A percentile compares a stretch with the other conserved stretches of the same genome.
These are phyloP conservation scores for Otus sunia DNA, from an alignment of 2,113 vertebrate genomes.

Conservation along the genomic window DNA sequence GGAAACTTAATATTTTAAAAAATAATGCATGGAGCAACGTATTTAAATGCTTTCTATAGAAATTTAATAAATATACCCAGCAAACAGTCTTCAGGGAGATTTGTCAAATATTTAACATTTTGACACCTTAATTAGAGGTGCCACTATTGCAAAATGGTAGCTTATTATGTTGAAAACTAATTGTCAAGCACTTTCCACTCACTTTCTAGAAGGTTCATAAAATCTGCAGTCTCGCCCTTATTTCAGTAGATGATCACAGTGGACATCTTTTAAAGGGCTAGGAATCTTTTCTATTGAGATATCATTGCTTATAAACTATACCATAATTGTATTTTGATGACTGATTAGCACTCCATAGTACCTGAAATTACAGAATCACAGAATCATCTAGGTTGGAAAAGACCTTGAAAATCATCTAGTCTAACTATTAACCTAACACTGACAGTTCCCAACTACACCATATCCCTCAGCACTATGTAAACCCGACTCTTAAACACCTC, in stretches of 20 bases:
- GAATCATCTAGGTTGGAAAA: no score
- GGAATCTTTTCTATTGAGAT: not conserved
- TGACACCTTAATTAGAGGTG: not conserved
- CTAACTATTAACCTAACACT: no score
- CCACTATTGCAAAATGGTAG: not conserved
- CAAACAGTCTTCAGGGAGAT: not conserved
- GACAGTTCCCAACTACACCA: no score
- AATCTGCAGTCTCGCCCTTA: not conserved
- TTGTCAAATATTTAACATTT: not conserved
- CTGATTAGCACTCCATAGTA: not conserved
- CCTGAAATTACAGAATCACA: not conserved
- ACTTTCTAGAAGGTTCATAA: not conserved
- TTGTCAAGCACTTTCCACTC: not conserved
- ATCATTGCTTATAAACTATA: not conserved
- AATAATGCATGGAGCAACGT: not conserved
- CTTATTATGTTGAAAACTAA: not conserved
- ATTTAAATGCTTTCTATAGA: not conserved
- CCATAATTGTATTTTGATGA: not conserved
- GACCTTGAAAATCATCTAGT: no score
- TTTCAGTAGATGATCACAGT: not conserved
- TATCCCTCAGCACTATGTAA: no score
- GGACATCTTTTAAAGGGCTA: not conserved
- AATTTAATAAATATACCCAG: not conserved
- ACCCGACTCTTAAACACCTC: no score
- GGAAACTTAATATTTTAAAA: not conserved